These are phyloP conservation scores for Heterodera filipjevi DNA, from an alignment of 2,888 invertebrate species.

Conservation along the genomic window DNA sequence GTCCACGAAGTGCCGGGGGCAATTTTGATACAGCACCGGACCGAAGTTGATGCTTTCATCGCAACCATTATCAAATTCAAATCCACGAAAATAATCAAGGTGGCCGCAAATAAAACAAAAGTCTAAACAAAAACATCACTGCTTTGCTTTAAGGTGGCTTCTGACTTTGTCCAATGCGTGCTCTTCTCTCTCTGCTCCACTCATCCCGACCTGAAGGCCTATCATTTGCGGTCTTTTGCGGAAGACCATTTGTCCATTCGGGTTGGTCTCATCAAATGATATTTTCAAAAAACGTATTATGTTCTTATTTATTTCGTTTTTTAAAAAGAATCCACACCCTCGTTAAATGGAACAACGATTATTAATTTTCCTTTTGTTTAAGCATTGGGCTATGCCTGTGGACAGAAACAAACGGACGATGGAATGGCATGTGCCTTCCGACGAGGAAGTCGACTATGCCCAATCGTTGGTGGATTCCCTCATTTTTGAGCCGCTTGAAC, in stretches of 20 bases:
- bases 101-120: too few relatives aligned
- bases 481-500: not conserved
- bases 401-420: constrained; percentile 74
- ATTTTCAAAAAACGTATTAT: not conserved
- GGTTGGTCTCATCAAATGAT: constrained; percentile 65
- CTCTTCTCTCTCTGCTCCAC: constrained; percentile 34
- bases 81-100: constrained; percentile 21
- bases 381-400: constrained; percentile 81
- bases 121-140: too few relatives aligned
- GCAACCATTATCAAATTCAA: constrained; percentile 15
- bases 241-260: constrained; percentile 75
- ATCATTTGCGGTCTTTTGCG: constrained; percentile 71
- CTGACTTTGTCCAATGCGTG: constrained; percentile 38
- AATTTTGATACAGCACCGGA: constrained; percentile 65
- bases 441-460: constrained; percentile 73
- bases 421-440: constrained; percentile 79
- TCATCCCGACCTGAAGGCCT: constrained; percentile 72
- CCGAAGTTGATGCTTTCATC: constrained; percentile 68
- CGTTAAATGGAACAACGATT: too few relatives aligned
- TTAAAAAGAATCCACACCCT: too few relatives aligned
- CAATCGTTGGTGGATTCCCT: constrained; percentile 70
- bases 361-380: constrained; percentile 31
- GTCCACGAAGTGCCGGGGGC: constrained; percentile 70
- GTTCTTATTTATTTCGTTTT: constrained; percentile 17
- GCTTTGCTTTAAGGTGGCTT: constrained; percentile 35